A percentile compares a stretch with the other conserved stretches of the same genome.
Evolutionary conservation across 1,140 invertebrate genomes (phyloP).

Genomic region (Apis dorsata): DNA sequence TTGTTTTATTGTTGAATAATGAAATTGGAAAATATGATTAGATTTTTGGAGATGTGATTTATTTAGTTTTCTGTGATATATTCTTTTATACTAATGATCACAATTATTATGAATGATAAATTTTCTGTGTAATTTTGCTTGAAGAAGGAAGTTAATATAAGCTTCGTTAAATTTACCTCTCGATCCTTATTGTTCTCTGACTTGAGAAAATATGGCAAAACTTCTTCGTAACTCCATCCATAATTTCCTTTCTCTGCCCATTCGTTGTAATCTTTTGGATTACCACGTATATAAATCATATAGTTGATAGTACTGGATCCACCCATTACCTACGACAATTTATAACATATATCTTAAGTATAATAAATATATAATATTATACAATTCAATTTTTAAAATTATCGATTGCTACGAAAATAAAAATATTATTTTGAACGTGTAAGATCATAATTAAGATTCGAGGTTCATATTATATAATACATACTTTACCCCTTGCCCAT

Average conservation of each 20-base stretch:
- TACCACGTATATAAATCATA: constrained; percentile 86
- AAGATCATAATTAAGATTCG: not conserved
- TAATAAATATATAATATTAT: not conserved
- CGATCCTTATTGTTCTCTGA: constrained; percentile 78
- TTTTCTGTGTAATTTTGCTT: no score
- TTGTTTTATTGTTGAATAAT: no score
- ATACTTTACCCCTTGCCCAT: constrained; percentile 74
- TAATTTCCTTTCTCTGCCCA: constrained; percentile 84
- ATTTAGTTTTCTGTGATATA: no score
- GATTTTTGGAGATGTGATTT: no score
- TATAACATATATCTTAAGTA: not conserved
- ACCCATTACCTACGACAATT: constrained; percentile 76
- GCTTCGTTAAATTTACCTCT: constrained; percentile 50
- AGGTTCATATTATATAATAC: not conserved
- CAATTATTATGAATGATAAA: no score
- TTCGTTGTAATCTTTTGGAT: constrained; percentile 83
- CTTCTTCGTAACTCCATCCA: constrained; percentile 84
- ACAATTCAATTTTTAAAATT: no score
- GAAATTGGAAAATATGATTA: no score
- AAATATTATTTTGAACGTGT: no score
- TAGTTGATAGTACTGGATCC: constrained; percentile 84
- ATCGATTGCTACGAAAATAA: no score
- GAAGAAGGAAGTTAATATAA: no score
- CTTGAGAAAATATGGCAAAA: constrained; percentile 83
- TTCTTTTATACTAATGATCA: no score